Conservation (phyloP, 2,797 vertebrate genomes). For the Falco naumanni region DNA sequence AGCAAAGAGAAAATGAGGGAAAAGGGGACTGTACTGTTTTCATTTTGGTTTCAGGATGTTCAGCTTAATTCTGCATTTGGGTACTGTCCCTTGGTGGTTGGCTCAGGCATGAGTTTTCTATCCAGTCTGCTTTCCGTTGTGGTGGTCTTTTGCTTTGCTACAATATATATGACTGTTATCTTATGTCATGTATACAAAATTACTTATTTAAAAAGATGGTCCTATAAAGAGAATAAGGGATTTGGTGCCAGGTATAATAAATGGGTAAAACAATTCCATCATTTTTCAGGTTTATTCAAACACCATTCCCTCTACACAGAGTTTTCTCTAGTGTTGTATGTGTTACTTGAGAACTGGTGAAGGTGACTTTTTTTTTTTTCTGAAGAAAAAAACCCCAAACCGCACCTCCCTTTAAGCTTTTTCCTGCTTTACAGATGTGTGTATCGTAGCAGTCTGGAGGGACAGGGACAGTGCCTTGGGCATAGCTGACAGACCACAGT, state of each 20-base stretch:
- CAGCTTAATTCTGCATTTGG: not conserved
- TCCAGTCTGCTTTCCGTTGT: not conserved
- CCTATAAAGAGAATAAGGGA: not conserved
- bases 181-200: not conserved
- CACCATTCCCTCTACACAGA: not conserved
- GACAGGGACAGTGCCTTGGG: not conserved
- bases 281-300: not conserved
- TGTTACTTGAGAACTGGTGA: not conserved
- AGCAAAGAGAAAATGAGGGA: not conserved
- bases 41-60: not conserved
- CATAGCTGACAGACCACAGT: not conserved
- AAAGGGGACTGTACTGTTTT: not conserved
- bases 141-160: not conserved
- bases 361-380: not conserved
- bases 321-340: not conserved
- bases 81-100: not conserved
- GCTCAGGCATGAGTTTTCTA: not conserved
- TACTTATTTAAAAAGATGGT: not conserved
- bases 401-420: not conserved
- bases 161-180: not conserved
- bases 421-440: not conserved
- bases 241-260: not conserved
- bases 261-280: not conserved
- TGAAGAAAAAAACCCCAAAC: not conserved
- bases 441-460: not conserved